Evolutionary conservation across 2,113 vertebrate species (phyloP), one percentile per base, ranked within the genome.

Genomic region (Ceyx melanurus): DNA sequence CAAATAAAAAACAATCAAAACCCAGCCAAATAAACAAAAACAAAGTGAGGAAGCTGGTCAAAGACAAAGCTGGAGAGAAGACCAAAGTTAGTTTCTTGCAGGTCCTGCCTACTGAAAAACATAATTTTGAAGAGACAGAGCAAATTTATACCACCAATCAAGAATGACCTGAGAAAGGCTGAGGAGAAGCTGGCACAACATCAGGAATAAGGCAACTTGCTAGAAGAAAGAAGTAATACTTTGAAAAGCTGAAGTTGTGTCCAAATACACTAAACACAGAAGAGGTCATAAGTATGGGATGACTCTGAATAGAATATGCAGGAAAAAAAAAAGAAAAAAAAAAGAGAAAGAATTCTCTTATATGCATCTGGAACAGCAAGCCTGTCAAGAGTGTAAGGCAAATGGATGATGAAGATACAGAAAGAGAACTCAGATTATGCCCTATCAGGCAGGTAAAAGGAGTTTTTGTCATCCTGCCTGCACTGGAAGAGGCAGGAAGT

Each of bases 271-370:
- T 46, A 76, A 90, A 80, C 23, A 4, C 12, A 61, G 88, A 68
- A 31, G 23, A 74, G 17, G 80, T 23, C 18, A 54, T n/a, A 77
- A 61, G 16, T 29, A 45, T 37, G 13, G 80, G 11, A 35, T 15
- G 9, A 74, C 16, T 7, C 19, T 0, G 1, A 86, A 67, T 1
- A 76, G 9, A 71, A 72, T 14, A 61, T 4, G 13, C 3, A 43
- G 8, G 13, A 50, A 50, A 50, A 18, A 46, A 15, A 40, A 61
- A 68, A 71, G 73, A 29, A 16, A 15, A 22, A 17, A 35, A 64
- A 65, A 53, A 4, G 0, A 45, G 16, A 25, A 86, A 57, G 29
- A 64, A 83, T 60, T 20, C 16, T 9, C 17, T 66, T 33, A 50
- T 2, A 29, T 2, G 3, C 28, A 42, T 18, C 8, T 51, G 26